Conservation (phyloP, 1,140 invertebrate species). For the Acromyrmex echinatior region DNA sequence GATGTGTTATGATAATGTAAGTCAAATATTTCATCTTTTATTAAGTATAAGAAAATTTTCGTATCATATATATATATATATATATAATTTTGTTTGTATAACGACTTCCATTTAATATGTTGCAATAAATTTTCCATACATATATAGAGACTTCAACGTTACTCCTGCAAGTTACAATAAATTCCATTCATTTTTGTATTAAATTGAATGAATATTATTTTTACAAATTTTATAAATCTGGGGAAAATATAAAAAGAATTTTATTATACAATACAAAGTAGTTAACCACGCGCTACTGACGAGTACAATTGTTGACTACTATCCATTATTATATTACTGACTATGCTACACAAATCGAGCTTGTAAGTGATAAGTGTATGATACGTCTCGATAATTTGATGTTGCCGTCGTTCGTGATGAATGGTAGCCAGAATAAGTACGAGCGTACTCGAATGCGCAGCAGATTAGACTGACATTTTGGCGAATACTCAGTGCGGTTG, state of each 20-base stretch:
- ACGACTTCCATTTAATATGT: slow-evolving; percentile 8
- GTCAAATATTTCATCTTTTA: neutral
- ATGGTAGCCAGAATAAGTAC: slow-evolving; percentile 24
- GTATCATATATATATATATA: too few relatives aligned
- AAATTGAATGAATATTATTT: slow-evolving; percentile 37
- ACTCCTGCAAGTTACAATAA: neutral
- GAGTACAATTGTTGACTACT: slow-evolving; percentile 17
- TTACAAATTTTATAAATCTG: neutral
- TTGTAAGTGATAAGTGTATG: slow-evolving; percentile 47
- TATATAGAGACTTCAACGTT: neutral
- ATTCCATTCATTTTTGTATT: slow-evolving; percentile 30
- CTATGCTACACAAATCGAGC: slow-evolving; percentile 29
- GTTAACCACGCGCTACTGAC: neutral
- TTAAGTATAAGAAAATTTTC: neutral
- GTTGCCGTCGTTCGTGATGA: slow-evolving; percentile 32
- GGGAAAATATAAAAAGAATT: neutral
- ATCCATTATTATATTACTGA: slow-evolving; percentile 12
- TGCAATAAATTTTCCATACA: neutral
- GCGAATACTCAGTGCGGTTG: slow-evolving; percentile 18
- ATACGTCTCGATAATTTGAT: slow-evolving; percentile 36
- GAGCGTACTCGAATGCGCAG: slow-evolving; percentile 22
- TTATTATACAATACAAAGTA: neutral
- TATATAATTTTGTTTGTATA: neutral
- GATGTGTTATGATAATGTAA: neutral
- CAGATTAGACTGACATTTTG: slow-evolving; percentile 36